A percentile compares a stretch with the other conserved stretches of the same genome.
Conservation (phyloP, 2,888 invertebrate genomes). For the Gnatocerus cornutus region DNA sequence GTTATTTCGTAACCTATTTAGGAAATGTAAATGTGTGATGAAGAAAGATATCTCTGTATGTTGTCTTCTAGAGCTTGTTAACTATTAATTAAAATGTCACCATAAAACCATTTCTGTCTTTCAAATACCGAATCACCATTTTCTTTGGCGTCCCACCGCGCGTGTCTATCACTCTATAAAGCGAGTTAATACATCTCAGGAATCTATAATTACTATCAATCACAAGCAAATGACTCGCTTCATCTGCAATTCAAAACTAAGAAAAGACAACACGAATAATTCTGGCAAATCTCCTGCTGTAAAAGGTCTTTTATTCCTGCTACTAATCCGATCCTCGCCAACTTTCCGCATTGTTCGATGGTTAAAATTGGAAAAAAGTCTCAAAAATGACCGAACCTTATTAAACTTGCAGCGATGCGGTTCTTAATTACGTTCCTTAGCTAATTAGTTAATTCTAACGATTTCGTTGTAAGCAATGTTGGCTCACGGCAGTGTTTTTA, state of each 20-base stretch:
- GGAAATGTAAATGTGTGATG: too few species aligned
- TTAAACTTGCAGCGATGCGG: not conserved
- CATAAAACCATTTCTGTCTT: not conserved
- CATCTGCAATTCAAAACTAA: constrained; percentile 2
- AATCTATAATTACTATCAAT: constrained; percentile 4
- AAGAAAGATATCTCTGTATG: too few species aligned
- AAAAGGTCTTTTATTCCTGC: not conserved
- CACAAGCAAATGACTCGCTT: not conserved
- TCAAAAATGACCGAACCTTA: not conserved
- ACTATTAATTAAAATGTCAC: too few species aligned
- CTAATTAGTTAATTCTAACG: not conserved
- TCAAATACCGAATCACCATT: not conserved
- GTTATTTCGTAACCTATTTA: too few species aligned
- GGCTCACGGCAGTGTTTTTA: constrained; percentile 19
- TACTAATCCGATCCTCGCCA: not conserved
- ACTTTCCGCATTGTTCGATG: not conserved
- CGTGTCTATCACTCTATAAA: not conserved
- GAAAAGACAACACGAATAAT: constrained; percentile 1
- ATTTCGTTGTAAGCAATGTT: not conserved
- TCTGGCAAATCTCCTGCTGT: not conserved
- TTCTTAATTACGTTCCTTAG: not conserved
- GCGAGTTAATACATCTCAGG: not conserved
- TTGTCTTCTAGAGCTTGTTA: too few species aligned
- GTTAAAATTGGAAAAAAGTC: not conserved
- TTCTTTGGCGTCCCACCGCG: not conserved